A percentile compares a stretch with the other conserved stretches of the same genome.
Conservation (phyloP, 2,888 invertebrate genomes). For the Quadriops clusia region DNA sequence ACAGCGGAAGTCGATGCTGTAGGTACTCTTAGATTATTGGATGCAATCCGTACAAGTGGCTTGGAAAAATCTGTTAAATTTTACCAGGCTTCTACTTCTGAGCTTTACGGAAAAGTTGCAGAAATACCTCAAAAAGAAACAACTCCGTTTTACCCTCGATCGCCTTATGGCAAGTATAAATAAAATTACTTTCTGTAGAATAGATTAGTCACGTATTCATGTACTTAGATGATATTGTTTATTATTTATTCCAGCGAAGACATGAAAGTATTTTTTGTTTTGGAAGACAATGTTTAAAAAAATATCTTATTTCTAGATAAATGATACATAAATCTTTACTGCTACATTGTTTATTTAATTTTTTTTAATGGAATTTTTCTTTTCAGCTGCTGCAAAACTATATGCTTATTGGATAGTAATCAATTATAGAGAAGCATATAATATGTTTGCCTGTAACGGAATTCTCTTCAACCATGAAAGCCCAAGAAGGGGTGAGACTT, state of each 20-base stretch:
- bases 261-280: too few relatives aligned
- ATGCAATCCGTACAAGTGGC: slow-evolving; percentile 83
- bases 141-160: slow-evolving; percentile 92
- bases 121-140: slow-evolving; percentile 90
- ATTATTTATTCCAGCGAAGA: too few relatives aligned
- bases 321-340: too few relatives aligned
- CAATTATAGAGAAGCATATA: slow-evolving; percentile 91
- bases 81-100: slow-evolving; percentile 94
- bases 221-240: too few relatives aligned
- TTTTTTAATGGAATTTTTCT: slow-evolving; percentile 4
- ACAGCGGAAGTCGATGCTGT: slow-evolving; percentile 96
- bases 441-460: slow-evolving; percentile 92
- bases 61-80: slow-evolving; percentile 70
- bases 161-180: slow-evolving; percentile 76
- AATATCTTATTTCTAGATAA: too few relatives aligned
- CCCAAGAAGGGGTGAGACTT: slow-evolving; percentile 91
- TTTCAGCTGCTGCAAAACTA: slow-evolving; percentile 83
- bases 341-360: slow-evolving; percentile 2
- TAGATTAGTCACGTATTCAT: too few relatives aligned
- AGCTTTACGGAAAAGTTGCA: slow-evolving; percentile 85
- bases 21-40: slow-evolving; percentile 82
- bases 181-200: too few relatives aligned
- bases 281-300: too few relatives aligned
- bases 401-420: slow-evolving; percentile 94
- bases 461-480: slow-evolving; percentile 95